A percentile compares a stretch with the other conserved stretches of the same genome.
Conservation (phyloP, 2,797 vertebrate species). For the Scleropages formosus region DNA sequence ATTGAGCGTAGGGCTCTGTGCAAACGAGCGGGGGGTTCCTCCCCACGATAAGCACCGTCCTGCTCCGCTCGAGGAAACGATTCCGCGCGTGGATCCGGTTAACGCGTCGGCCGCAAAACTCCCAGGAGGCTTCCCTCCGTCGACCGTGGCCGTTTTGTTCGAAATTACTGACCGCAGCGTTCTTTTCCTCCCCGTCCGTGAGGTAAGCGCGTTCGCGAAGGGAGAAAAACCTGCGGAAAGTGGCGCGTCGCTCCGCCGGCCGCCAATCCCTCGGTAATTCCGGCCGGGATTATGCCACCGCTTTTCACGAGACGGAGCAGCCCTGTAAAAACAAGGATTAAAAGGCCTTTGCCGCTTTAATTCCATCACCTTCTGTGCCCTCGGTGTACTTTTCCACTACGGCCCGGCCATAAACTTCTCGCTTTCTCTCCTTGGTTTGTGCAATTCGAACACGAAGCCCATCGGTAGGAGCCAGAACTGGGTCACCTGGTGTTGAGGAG, state of each 20-base stretch:
- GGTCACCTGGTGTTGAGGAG: constrained; percentile 5
- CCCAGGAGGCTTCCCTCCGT: background rate
- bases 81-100: background rate
- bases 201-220: background rate
- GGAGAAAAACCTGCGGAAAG: background rate
- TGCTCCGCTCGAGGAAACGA: too few species aligned
- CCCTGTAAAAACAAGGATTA: constrained; percentile 15
- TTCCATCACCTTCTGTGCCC: constrained; percentile 26
- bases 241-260: constrained; percentile 9
- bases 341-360: constrained; percentile 14
- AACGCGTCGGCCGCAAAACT: background rate
- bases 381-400: constrained; percentile 31
- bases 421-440: constrained; percentile 25
- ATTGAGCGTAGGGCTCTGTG: too few species aligned
- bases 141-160: background rate
- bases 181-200: background rate
- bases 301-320: constrained; percentile 25
- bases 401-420: constrained; percentile 22
- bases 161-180: too few species aligned
- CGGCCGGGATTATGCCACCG: constrained; percentile 24
- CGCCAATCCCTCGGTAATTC: constrained; percentile 24
- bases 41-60: too few species aligned
- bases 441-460: constrained; percentile 31
- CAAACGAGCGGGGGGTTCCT: too few species aligned
- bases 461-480: constrained; percentile 8